Conservation (phyloP, 2,113 vertebrate genomes). For the Syrmaticus mikado region DNA sequence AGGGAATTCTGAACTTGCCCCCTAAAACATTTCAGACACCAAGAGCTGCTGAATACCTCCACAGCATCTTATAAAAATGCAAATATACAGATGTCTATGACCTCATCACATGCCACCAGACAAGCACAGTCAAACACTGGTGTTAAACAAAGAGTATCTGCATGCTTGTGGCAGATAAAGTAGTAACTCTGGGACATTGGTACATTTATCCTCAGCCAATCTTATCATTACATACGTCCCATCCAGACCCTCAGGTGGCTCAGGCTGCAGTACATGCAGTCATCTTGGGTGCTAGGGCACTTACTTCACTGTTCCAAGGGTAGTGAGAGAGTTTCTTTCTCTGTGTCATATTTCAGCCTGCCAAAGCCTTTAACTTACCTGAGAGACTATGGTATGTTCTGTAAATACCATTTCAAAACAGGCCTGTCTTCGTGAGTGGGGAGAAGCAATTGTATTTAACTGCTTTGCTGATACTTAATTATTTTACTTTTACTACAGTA, state of each 20-base stretch:
- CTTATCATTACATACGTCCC: background rate
- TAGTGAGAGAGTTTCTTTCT: background rate
- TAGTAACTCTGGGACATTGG: background rate
- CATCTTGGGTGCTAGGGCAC: background rate
- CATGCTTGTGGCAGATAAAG: background rate
- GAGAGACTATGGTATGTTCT: background rate
- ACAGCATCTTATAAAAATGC: background rate
- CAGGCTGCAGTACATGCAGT: background rate
- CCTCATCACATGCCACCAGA: background rate
- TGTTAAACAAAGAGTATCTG: background rate
- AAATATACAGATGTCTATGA: background rate
- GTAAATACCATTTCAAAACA: background rate
- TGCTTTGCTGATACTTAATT: background rate
- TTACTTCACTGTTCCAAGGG: background rate
- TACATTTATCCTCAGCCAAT: background rate
- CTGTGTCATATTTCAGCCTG: background rate
- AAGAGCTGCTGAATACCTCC: background rate
- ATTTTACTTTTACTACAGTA: constrained; percentile 5
- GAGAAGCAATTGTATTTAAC: background rate
- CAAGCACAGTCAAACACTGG: background rate
- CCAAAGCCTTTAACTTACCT: background rate
- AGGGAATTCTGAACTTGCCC: background rate
- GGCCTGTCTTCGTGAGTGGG: background rate
- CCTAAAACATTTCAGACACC: background rate
- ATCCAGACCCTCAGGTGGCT: background rate